Percentiles rank a stretch among this genome's conserved stretches.
Conservation (phyloP, 2,113 vertebrate genomes). For the Apteryx mantelli region DNA sequence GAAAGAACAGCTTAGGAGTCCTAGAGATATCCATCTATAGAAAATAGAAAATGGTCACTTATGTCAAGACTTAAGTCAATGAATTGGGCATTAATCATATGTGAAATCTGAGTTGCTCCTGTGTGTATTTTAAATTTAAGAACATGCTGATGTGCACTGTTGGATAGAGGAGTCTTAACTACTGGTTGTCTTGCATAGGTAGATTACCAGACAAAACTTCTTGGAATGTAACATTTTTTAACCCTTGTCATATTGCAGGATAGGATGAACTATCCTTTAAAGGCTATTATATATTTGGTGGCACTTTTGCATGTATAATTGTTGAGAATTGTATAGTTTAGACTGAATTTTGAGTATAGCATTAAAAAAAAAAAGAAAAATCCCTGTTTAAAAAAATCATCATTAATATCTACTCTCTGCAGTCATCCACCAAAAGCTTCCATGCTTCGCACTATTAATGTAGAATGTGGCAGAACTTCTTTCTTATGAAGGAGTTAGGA, state of each 20-base stretch:
- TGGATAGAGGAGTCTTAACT: neutral
- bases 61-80: neutral
- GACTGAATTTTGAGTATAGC: neutral
- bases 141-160: neutral
- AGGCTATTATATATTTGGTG: neutral
- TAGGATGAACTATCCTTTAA: neutral
- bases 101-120: neutral
- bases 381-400: neutral
- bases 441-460: neutral
- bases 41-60: neutral
- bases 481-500: neutral
- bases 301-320: neutral
- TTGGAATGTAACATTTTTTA: neutral
- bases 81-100: neutral
- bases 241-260: neutral
- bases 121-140: neutral
- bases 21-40: neutral
- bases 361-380: no score
- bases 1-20: neutral
- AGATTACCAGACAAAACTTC: neutral
- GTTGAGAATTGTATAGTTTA: neutral
- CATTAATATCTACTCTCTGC: neutral
- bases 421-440: neutral
- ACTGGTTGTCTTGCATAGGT: neutral
- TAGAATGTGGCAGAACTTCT: neutral